Evolutionary conservation across 2,113 vertebrate genomes (phyloP).

Genomic region (Lepus timidus): DNA sequence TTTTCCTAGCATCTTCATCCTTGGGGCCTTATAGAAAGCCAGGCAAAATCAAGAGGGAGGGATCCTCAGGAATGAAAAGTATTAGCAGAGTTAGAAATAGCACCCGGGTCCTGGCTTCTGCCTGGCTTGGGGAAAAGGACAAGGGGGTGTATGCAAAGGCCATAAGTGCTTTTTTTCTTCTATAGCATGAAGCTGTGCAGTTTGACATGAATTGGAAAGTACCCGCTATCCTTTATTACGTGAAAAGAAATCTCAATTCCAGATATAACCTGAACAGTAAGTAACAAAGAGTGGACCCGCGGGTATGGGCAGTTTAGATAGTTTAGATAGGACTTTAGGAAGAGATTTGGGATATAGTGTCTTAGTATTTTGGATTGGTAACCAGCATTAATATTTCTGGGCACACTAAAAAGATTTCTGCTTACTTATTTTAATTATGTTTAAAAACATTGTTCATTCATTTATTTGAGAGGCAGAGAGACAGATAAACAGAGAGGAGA

Average conservation of each 20-base stretch:
- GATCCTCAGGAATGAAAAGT: slow-evolving; percentile 38
- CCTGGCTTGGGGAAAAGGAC: slow-evolving; percentile 33
- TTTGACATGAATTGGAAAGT: slow-evolving; percentile 99
- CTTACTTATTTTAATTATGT: neutral
- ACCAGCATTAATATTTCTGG: slow-evolving; percentile 8
- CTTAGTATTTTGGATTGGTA: neutral
- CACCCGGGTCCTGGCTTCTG: neutral
- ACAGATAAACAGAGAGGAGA: too few species aligned
- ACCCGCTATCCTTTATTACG: slow-evolving; percentile 97
- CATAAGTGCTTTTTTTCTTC: slow-evolving; percentile 24
- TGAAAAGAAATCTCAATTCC: slow-evolving; percentile 95
- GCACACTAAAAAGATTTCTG: slow-evolving; percentile 25
- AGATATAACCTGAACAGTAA: slow-evolving; percentile 97
- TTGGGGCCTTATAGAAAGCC: neutral
- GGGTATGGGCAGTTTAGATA: neutral
- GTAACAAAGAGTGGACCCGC: slow-evolving; percentile 73
- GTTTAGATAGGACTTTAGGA: slow-evolving; percentile 23
- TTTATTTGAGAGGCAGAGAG: too few species aligned
- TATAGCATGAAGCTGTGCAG: slow-evolving; percentile 95
- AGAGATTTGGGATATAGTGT: slow-evolving; percentile 8
- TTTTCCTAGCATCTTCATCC: slow-evolving; percentile 14
- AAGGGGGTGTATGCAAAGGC: neutral
- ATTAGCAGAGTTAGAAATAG: slow-evolving; percentile 6
- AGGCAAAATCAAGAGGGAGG: neutral
- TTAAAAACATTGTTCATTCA: too few species aligned